phyloP scores from a whole-genome alignment of 2,113 vertebrate species.

The Phalacrocorax brasilianus region DNA sequence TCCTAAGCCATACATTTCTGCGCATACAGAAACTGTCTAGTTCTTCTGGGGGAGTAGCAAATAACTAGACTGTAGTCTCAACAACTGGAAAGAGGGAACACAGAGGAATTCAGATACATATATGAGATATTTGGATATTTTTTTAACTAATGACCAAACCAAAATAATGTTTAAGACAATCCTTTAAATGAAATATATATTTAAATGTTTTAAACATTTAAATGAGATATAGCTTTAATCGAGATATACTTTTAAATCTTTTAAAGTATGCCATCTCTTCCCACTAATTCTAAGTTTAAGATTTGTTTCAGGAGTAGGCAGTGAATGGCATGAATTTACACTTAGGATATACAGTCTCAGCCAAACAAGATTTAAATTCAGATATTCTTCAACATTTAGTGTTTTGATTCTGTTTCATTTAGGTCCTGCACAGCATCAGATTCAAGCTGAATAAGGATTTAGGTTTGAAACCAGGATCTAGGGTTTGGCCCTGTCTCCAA shows the following conservation, averaged over 20 bases:
- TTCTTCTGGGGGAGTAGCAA: not conserved
- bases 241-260: not conserved
- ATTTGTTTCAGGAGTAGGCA: not conserved
- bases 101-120: not conserved
- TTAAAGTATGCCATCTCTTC: not conserved
- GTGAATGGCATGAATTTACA: not conserved
- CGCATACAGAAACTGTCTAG: not conserved
- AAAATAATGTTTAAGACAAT: not conserved
- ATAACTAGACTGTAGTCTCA: not conserved
- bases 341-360: not conserved
- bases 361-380: not conserved
- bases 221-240: not conserved
- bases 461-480: constrained; percentile 34
- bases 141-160: not conserved
- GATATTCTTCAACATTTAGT: not conserved
- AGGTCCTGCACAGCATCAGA: not conserved
- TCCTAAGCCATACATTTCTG: not conserved
- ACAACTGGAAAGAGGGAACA: not conserved
- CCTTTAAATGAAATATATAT: not conserved
- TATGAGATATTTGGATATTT: not conserved
- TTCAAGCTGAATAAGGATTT: not conserved
- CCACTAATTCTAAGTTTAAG: not conserved
- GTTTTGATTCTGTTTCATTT: constrained; percentile 27
- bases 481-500: constrained; percentile 1
- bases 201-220: not conserved